Evolutionary conservation across 2,888 invertebrate species (phyloP), one percentile per base, ranked within the genome.

Genomic region (Eurois occulta): DNA sequence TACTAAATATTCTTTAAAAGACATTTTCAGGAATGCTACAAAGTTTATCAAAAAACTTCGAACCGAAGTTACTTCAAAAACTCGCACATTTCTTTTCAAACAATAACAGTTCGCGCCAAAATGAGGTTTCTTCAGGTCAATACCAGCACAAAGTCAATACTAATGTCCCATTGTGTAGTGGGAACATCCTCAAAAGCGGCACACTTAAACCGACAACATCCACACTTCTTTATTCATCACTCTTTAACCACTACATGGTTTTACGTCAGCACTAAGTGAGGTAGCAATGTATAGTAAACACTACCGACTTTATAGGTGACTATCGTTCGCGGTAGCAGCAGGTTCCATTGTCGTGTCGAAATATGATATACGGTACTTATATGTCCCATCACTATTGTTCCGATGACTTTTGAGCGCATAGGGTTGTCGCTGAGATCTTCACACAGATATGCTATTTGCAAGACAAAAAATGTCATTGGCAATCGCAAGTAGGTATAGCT

Each of bases 301-400:
- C 68, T 72, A 41, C 55, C 65, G 70, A 78, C 13, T 69, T 46
- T 72, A 28, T 46, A 58, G 67, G 41, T 46, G 48, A 62, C 69
- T 65, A 77, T 67, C 55, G 62, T 77, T 72, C 64, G 52, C 48
- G 43, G 85, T 86, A 81, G 83, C 71, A 67, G 80, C n/a, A 72
- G 72, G 72, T 68, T 74, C 71, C 71, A 86, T 87, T 88, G 88
- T 88, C 58, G 72, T 73, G 81, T 88, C 80, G 72, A 89, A 87
- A 86, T 88, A 85, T 90, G 85, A 88, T 87, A 77, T 87, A 86
- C 89, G 84, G 87, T 87, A 86, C 79, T 85, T 83, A 83, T 86
- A 82, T 83, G 87, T 87, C 84, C 80, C 85, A 86, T 84, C 75
- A 83, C 88, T 86, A 90, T 91, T 91, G 91, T 91, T 88, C 67